Evolutionary conservation across 1,140 invertebrate species (phyloP).

Genomic region (Eupristina koningsbergeri): DNA sequence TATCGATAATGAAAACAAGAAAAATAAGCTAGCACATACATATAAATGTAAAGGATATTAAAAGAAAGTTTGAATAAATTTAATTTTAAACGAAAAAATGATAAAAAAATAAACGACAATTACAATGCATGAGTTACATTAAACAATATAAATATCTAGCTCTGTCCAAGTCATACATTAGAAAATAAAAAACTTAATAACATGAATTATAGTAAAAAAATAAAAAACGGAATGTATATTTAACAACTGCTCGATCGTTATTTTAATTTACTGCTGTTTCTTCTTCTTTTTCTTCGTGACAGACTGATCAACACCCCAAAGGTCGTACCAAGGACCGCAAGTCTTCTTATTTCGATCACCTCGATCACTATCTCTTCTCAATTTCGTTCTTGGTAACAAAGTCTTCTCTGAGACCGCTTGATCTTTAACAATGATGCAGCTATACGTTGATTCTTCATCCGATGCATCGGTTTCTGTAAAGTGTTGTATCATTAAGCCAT

Average conservation of each 20-base stretch:
- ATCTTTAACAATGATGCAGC: slow-evolving; percentile 74
- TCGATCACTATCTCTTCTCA: slow-evolving; percentile 73
- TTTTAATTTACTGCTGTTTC: slow-evolving; percentile 57
- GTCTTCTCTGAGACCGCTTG: slow-evolving; percentile 73
- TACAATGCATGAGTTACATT: slow-evolving; percentile 38
- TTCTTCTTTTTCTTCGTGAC: slow-evolving; percentile 72
- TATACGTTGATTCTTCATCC: slow-evolving; percentile 78
- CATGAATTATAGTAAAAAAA: slow-evolving; percentile 25
- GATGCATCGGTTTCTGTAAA: slow-evolving; percentile 74
- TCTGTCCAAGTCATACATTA: slow-evolving; percentile 27
- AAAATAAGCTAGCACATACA: slow-evolving; percentile 2
- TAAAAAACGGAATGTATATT: slow-evolving; percentile 39
- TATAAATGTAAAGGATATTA: background rate
- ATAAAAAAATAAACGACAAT: slow-evolving; percentile 11
- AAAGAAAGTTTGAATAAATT: background rate
- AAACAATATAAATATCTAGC: slow-evolving; percentile 45
- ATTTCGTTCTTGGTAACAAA: slow-evolving; percentile 81
- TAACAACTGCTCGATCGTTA: background rate
- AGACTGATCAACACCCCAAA: slow-evolving; percentile 81
- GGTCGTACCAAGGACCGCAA: slow-evolving; percentile 90
- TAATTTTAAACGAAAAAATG: slow-evolving; percentile 3
- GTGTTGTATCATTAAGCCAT: slow-evolving; percentile 61
- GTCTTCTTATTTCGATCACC: slow-evolving; percentile 75
- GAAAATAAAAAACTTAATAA: slow-evolving; percentile 28
- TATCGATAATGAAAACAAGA: background rate